These are phyloP conservation scores for Xenus cinereus DNA, from an alignment of 2,113 vertebrate genomes.

Conservation along the genomic window DNA sequence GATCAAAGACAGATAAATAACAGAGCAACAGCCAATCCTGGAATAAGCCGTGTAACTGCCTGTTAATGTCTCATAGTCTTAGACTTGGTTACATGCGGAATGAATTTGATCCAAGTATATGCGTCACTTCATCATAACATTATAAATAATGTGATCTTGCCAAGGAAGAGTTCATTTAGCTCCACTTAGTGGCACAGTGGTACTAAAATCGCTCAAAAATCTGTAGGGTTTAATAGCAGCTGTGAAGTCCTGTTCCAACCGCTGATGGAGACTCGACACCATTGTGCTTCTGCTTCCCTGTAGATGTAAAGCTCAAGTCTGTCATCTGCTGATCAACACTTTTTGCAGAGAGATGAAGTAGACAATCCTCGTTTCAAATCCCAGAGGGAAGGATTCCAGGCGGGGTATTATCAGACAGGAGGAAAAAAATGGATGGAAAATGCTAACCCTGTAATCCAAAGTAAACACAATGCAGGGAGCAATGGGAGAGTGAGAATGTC, in stretches of 20 bases:
- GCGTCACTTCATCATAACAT: neutral
- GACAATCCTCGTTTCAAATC: neutral
- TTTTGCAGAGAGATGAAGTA: neutral
- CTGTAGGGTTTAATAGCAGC: neutral
- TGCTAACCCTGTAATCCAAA: slow-evolving; percentile 1
- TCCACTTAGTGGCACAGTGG: neutral
- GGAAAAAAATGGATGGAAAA: slow-evolving; percentile 10
- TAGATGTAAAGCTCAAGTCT: neutral
- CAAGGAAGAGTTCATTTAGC: neutral
- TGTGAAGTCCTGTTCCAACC: neutral
- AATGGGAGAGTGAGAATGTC: neutral
- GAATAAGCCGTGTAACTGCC: neutral
- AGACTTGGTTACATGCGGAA: neutral
- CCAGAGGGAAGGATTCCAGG: neutral
- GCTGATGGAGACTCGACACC: neutral
- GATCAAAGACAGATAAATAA: neutral
- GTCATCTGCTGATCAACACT: neutral
- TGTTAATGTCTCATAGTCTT: neutral
- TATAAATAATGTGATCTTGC: neutral
- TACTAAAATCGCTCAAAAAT: neutral
- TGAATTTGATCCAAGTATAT: neutral
- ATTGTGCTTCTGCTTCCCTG: neutral
- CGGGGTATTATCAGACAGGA: neutral
- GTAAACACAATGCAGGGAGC: neutral
- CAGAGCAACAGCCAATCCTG: neutral